phyloP scores from a whole-genome alignment of 2,113 vertebrate genomes.

The Phycodurus eques region DNA sequence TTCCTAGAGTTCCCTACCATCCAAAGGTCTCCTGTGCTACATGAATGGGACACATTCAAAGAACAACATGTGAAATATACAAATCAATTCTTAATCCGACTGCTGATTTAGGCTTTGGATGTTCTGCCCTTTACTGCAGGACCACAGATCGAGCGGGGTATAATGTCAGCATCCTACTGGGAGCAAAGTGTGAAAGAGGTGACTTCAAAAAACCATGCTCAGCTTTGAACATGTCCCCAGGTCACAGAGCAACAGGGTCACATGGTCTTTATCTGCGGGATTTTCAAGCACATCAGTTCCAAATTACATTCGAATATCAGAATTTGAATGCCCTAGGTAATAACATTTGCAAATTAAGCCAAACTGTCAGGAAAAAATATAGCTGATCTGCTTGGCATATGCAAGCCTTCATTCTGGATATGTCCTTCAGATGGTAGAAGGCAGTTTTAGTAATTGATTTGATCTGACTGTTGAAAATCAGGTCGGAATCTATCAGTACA shows the following conservation, averaged over 20 bases:
- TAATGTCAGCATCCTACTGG: constrained; percentile 18
- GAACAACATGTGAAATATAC: constrained; percentile 37
- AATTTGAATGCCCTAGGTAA: not conserved
- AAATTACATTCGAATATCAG: not conserved
- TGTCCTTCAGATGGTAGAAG: no score
- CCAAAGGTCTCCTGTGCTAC: constrained; percentile 18
- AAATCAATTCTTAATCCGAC: constrained; percentile 46
- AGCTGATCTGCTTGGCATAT: no score
- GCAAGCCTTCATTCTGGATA: no score
- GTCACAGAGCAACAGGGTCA: not conserved
- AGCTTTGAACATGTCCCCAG: not conserved
- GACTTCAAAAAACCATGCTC: constrained; percentile 19
- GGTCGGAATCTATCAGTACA: no score
- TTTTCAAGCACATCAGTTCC: not conserved
- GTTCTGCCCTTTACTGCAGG: constrained; percentile 44
- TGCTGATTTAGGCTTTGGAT: constrained; percentile 23
- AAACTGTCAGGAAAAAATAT: not conserved
- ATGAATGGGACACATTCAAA: constrained; percentile 35
- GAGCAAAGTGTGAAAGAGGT: constrained; percentile 25
- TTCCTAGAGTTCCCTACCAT: not conserved
- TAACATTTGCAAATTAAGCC: not conserved
- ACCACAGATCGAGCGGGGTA: constrained; percentile 29
- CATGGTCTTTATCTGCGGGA: no score
- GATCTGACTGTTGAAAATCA: no score
- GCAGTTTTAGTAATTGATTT: no score